These are phyloP conservation scores for Drosophila leontia DNA, from an alignment of 1,140 invertebrate species.

Conservation along the genomic window DNA sequence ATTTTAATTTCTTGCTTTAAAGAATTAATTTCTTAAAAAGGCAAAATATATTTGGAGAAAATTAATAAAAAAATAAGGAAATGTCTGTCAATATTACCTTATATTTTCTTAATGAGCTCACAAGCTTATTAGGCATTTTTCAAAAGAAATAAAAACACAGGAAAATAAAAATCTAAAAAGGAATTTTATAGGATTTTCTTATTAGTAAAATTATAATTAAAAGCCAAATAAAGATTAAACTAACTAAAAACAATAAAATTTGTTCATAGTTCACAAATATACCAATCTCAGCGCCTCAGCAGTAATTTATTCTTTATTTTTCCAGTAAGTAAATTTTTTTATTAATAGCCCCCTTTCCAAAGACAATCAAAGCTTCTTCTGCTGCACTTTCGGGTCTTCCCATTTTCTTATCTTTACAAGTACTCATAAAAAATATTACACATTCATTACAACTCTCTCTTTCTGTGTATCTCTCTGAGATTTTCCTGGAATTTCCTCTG, in stretches of 20 bases:
- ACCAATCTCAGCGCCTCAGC: neutral
- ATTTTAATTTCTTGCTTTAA: neutral
- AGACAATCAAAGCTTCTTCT: constrained; percentile 11
- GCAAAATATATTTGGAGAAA: neutral
- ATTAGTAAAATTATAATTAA: neutral
- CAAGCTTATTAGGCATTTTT: neutral
- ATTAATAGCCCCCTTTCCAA: neutral
- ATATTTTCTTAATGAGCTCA: neutral
- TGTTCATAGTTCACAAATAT: neutral
- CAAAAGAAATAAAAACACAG: neutral
- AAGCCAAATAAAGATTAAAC: neutral
- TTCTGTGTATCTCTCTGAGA: neutral
- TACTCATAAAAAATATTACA: constrained; percentile 35
- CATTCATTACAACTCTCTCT: constrained; percentile 26
- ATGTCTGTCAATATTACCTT: neutral
- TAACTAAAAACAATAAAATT: neutral
- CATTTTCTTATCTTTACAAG: constrained; percentile 29
- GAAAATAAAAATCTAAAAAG: neutral
- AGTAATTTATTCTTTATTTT: neutral
- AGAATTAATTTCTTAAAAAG: neutral
- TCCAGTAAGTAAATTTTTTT: neutral
- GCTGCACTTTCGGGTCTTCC: constrained; percentile 23
- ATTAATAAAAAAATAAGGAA: neutral
- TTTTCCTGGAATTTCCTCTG: constrained; percentile 4
- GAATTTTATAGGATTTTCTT: neutral